Evolutionary conservation across 1,140 invertebrate species (phyloP).

Genomic region (Chrysoperla carnea): DNA sequence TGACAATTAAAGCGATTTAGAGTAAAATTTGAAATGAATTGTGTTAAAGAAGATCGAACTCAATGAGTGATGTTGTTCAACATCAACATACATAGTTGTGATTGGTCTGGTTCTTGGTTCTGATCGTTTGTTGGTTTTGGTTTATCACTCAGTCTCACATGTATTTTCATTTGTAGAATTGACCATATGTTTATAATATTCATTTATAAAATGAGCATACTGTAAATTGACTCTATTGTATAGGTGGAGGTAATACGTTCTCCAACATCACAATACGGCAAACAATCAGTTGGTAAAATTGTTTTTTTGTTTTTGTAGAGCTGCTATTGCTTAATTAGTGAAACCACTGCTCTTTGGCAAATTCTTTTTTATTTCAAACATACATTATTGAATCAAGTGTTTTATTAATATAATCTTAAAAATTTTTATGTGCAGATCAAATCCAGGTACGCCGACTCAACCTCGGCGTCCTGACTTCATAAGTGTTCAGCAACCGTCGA

Average conservation of each 20-base stretch:
- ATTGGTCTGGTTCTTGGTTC: too few relatives aligned
- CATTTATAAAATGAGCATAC: too few relatives aligned
- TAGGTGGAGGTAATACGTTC: background rate
- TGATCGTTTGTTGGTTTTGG: too few relatives aligned
- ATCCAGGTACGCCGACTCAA: constrained; percentile 76
- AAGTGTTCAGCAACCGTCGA: constrained; percentile 34
- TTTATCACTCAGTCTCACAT: too few relatives aligned
- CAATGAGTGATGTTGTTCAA: too few relatives aligned
- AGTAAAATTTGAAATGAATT: too few relatives aligned
- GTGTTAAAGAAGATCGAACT: too few relatives aligned
- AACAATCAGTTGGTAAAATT: background rate
- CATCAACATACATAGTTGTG: too few relatives aligned
- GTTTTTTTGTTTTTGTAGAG: background rate
- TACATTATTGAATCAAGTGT: background rate
- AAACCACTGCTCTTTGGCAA: background rate
- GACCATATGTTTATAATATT: too few relatives aligned
- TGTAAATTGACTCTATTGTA: background rate
- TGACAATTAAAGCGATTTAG: too few relatives aligned
- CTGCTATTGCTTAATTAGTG: background rate
- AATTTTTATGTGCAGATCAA: constrained; percentile 43
- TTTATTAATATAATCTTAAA: background rate
- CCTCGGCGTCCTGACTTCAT: constrained; percentile 71
- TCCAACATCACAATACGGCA: background rate
- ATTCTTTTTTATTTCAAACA: background rate
- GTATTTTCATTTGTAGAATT: too few relatives aligned